These are phyloP conservation scores for Zoanthus sociatus DNA, from an alignment of 92 coral and sea anemone species.

Conservation along the genomic window DNA sequence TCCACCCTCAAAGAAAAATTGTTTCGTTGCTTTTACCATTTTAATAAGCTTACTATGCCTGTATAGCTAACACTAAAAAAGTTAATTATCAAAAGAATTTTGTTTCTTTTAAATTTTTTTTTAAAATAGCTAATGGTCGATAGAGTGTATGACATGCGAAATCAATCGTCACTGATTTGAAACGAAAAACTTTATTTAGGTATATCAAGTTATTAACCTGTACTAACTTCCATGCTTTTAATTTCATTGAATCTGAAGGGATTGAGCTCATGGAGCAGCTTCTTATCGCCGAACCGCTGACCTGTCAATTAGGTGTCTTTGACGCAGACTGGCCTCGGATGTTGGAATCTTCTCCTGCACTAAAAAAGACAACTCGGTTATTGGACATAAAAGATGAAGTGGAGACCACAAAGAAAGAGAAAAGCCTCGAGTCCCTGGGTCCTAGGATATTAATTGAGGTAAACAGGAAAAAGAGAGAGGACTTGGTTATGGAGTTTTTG, in stretches of 20 bases:
- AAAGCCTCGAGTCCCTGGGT: conserved; percentile 42
- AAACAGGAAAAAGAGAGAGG: conserved; percentile 33
- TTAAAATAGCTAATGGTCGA: too few species aligned
- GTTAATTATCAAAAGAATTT: too few species aligned
- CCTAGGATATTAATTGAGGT: conserved; percentile 55
- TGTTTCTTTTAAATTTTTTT: too few species aligned
- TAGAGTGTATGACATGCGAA: too few species aligned
- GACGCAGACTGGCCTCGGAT: conserved; percentile 74
- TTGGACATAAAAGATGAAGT: conserved; percentile 39
- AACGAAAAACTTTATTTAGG: too few species aligned
- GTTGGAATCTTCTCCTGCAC: conserved; percentile 22
- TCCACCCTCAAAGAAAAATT: too few species aligned
- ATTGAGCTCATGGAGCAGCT: conserved; percentile 65
- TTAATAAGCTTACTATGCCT: too few species aligned
- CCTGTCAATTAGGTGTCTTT: conserved; percentile 58
- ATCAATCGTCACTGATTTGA: too few species aligned
- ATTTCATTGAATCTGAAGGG: too few species aligned
- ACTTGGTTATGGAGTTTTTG: conserved; percentile 57
- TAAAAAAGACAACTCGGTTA: conserved; percentile 49
- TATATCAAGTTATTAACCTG: too few species aligned
- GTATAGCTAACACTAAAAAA: too few species aligned
- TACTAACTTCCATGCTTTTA: background rate
- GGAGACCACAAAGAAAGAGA: background rate
- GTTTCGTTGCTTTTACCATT: too few species aligned
- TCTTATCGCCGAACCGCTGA: conserved; percentile 61